Percentiles rank a stretch among this genome's conserved stretches.
phyloP scores from a whole-genome alignment of 2,797 vertebrate genomes.

The Eulemur mongoz region DNA sequence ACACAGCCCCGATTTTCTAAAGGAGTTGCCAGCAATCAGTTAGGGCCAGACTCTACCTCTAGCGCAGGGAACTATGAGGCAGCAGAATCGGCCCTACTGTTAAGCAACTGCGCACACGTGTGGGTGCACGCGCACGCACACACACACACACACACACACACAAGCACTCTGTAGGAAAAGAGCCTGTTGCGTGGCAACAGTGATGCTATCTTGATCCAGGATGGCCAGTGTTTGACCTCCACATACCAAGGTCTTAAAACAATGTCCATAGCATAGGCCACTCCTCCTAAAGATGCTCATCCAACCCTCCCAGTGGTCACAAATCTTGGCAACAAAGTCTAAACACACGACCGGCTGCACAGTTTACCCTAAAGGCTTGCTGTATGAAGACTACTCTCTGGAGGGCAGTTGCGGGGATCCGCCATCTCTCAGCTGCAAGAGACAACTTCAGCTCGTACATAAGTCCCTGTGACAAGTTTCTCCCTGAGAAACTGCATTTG shows the following conservation, averaged over 20 bases:
- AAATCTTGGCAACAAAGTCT: background rate
- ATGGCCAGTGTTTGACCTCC: background rate
- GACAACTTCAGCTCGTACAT: background rate
- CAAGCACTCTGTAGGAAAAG: background rate
- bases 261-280: background rate
- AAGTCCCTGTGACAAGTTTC: background rate
- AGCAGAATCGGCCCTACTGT: background rate
- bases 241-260: background rate
- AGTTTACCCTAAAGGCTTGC: background rate
- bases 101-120: too few species aligned
- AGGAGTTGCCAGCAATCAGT: background rate
- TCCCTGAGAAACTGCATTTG: background rate
- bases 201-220: background rate
- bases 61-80: background rate
- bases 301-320: background rate
- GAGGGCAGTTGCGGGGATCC: background rate
- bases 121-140: fast-evolving
- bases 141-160: background rate
- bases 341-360: background rate
- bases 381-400: background rate
- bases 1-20: too few species aligned
- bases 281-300: background rate
- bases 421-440: fast-evolving
- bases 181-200: background rate
- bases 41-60: background rate